Evolutionary conservation across 1,140 invertebrate genomes (phyloP), one percentile per base, ranked within the genome.

Genomic region (Marisa cornuarietis): DNA sequence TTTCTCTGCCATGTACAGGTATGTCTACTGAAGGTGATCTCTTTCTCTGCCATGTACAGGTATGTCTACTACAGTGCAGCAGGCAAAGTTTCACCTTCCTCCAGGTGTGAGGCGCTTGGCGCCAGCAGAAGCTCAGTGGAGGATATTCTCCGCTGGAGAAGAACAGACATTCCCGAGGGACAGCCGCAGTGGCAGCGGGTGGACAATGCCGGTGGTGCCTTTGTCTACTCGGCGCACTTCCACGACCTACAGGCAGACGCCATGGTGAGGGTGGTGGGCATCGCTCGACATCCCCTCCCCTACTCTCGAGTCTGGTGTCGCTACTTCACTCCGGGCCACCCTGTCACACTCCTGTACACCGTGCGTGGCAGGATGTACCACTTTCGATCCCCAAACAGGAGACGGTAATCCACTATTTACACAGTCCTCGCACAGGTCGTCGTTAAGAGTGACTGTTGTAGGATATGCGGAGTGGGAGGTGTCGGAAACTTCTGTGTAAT

Each of bases 301-400:
- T 77, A 54, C 65, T 68, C 52, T 13, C 52, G 13, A 14, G 76
- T 77, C 22, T 65, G 24, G 76, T 77, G 76, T 77, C 76, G 76
- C 26, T 77, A 52, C 51, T 77, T 52, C 51, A 65, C 11, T n/a
- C 10, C 54, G 5, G 11, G 31, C 22, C 18, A 26, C 14, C 51
- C 54, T 69, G 76, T 14, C 13, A 13, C 42, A 9, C 18, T 54
- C 54, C 16, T 26, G 11, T 9, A n/a, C 76, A 69, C 4, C 4
- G 76, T 77, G 24, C 22, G 18, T 0, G 76, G 76, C 16, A 24
- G 5, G 22, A 1, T 77, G 13, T 63, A 54, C 24, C 76, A 77
- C 63, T 24, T 77, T 26, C 74, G 74, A 49, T 13, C 5, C 26
- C 20, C 20, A 42, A 76, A 76, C 31, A 61, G n/a, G 6, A n/a